Evolutionary conservation across 2,888 invertebrate species (phyloP).

Genomic region (Phlogophora meticulosa): DNA sequence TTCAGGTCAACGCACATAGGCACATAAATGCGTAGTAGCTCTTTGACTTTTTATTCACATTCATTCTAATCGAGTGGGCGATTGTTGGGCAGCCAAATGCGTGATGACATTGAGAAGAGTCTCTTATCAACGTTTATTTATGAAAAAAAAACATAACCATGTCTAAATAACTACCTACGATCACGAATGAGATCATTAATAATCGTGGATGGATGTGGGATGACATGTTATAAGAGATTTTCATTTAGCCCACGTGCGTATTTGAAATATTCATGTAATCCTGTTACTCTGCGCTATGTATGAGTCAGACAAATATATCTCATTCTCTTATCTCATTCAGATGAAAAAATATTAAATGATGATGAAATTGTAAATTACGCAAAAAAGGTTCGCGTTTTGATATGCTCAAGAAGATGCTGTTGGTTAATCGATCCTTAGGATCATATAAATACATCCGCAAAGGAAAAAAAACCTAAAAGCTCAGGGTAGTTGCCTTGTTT

Average conservation of each 20-base stretch:
- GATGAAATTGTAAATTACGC: conserved; percentile 1
- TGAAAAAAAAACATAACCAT: background rate
- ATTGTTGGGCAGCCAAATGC: conserved; percentile 20
- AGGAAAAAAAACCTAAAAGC: background rate
- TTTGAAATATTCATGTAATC: conserved; percentile 20
- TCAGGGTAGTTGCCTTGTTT: background rate
- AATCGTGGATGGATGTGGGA: conserved; percentile 1
- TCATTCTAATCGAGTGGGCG: conserved; percentile 32
- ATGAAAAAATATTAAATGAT: conserved; percentile 8
- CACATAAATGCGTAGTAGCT: conserved; percentile 18
- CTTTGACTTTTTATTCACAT: conserved; percentile 33
- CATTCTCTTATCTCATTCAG: background rate
- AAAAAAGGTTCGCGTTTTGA: background rate
- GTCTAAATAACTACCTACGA: conserved; percentile 18
- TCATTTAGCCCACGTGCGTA: background rate
- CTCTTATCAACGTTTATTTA: conserved; percentile 27
- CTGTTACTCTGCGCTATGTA: background rate
- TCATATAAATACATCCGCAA: background rate
- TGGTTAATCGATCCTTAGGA: background rate
- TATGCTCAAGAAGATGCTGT: background rate
- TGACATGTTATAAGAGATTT: conserved; percentile 8
- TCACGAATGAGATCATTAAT: conserved; percentile 20
- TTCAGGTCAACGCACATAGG: conserved; percentile 29
- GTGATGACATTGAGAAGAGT: conserved; percentile 18
- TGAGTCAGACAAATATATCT: conserved; percentile 9